Base-by-base conservation (phyloP, 2,113 vertebrate genomes). In the Campylomormyrus tamandua region DNA sequence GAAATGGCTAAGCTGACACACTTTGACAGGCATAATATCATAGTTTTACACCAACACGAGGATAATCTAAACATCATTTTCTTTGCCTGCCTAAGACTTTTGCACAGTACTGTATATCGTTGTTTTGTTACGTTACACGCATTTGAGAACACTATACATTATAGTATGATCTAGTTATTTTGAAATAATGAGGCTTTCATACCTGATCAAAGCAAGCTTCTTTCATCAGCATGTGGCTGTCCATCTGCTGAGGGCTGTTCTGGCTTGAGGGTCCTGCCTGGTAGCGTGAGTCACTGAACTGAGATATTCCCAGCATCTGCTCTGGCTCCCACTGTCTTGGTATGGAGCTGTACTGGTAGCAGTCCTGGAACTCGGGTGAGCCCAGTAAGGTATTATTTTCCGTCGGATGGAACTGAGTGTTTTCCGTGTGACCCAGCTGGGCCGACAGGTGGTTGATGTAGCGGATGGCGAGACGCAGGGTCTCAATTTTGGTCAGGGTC, bases 401-500 rank as follows among this genome's bases (percentile, higher is more conserved):
- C 3, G 88, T 74, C 84, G 62, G 88, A 70, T 46, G 91, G 0
- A 53, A 74, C 62, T 90, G 92, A 1, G 2, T 4, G 17, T 91
- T 93, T 86, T 94, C 90, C 56, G 91, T 50, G 86, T 94, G 93
- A 39, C 94, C 95, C 91, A 95, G 95, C 92, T 94, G 94, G 42
- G 92, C 90, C 0, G 95, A 94, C 90, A 95, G 94, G 91, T 95
- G 95, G 31, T 92, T 87, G 87, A 95, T 96, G 93, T 96, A 96
- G 93, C 94, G 93, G 86, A 91, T 93, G 90, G 96, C 91, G 49
- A 95, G 94, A 86, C 94, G 94, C 90, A 94, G 93, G 3, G 94
- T 95, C 94, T 96, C 93, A 87, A 94, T 94, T 92, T 95, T 95
- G 90, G 95, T 96, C 46, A 96, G 93, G 92, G 7, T 95, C 93